Conservation (phyloP, 2,113 vertebrate species). For the Anguilla rostrata region DNA sequence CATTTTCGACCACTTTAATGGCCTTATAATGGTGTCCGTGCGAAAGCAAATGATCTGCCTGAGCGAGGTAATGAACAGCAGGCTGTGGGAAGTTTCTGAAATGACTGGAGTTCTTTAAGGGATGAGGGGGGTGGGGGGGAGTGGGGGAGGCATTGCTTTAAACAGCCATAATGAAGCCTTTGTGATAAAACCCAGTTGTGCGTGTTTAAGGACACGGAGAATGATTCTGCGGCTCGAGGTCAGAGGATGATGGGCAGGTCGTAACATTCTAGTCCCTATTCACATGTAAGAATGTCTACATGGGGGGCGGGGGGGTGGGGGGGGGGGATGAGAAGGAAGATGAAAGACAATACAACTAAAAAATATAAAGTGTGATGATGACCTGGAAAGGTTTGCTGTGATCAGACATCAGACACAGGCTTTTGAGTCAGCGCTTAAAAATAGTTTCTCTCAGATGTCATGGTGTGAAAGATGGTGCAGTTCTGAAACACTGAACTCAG, state of each 20-base stretch:
- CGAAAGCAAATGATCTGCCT: constrained; percentile 3
- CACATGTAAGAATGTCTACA: neutral
- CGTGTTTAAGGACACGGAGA: neutral
- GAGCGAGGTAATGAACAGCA: constrained; percentile 2
- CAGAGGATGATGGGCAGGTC: neutral
- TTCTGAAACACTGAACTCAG: too few relatives aligned
- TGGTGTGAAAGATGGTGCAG: too few relatives aligned
- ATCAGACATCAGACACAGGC: too few relatives aligned
- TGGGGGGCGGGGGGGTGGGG: too few relatives aligned
- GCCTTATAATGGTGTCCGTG: constrained; percentile 14
- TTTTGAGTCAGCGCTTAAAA: too few relatives aligned
- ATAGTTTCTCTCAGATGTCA: too few relatives aligned
- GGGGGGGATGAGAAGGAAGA: too few relatives aligned
- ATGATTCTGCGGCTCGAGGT: neutral
- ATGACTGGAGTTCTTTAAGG: too few relatives aligned
- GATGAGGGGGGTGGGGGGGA: too few relatives aligned
- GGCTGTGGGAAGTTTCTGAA: neutral
- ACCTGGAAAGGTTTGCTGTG: too few relatives aligned
- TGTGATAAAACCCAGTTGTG: neutral
- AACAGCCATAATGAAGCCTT: neutral
- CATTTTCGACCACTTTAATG: neutral
- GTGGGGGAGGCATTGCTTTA: neutral
- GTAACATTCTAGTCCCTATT: neutral
- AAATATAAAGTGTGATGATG: too few relatives aligned
- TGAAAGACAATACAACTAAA: too few relatives aligned